Conservation (phyloP, 2,797 vertebrate species). For the Otus scops region DNA sequence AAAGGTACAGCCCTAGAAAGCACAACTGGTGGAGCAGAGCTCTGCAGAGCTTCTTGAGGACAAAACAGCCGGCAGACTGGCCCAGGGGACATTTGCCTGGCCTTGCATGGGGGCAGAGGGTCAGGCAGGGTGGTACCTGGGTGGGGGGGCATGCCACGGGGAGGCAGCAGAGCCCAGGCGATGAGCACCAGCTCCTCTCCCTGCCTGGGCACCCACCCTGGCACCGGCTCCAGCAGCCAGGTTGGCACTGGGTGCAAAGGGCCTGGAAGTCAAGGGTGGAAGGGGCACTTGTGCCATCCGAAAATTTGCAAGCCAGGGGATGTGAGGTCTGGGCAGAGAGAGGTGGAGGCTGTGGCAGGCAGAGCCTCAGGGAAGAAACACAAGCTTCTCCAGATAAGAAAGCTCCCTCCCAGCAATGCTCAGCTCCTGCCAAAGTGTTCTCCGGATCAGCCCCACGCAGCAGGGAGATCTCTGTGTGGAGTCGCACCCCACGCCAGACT, state of each 20-base stretch:
- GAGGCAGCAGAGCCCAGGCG: constrained; percentile 21
- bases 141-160: neutral
- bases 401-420: neutral
- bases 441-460: neutral
- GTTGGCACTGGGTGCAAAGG: neutral
- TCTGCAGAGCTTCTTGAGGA: neutral
- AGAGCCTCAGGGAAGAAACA: neutral
- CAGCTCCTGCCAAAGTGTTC: neutral
- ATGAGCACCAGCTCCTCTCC: neutral
- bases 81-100: accelerated
- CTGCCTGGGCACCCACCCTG: neutral
- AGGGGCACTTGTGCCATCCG: neutral
- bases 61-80: neutral
- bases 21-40: neutral
- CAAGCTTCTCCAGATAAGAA: neutral
- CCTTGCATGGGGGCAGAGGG: neutral
- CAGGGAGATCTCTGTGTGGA: neutral
- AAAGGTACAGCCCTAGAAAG: neutral
- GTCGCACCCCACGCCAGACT: neutral
- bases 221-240: neutral
- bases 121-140: neutral
- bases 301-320: neutral
- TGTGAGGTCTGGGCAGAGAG: neutral
- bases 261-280: neutral
- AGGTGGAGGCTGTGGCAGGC: neutral